Percentiles rank a stretch among this genome's conserved stretches.
These are phyloP conservation scores for Pogonocherus hispidulus DNA, from an alignment of 2,888 invertebrate genomes.

Conservation along the genomic window DNA sequence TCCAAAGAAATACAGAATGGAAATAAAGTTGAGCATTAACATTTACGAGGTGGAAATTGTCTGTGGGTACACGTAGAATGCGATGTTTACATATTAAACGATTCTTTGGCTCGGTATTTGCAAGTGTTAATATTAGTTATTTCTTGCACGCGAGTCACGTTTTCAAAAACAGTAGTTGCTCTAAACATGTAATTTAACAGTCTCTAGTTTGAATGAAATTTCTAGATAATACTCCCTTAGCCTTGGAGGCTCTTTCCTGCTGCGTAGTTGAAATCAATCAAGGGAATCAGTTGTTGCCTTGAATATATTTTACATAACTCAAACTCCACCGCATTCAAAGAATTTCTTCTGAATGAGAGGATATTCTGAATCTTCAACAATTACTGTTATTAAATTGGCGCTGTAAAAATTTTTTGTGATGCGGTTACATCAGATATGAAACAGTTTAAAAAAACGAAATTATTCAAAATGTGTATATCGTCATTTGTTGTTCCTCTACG, in stretches of 20 bases:
- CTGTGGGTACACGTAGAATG: not conserved
- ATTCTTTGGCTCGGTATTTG: constrained; percentile 1
- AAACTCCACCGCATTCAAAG: no score
- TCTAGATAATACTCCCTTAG: not conserved
- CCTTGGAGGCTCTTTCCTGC: not conserved
- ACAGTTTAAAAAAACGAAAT: no score
- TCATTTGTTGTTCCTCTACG: no score
- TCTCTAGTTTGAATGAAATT: not conserved
- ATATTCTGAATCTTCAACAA: no score
- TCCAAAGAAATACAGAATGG: not conserved
- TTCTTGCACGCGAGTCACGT: constrained; percentile 6
- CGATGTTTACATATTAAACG: constrained; percentile 1
- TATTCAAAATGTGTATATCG: no score
- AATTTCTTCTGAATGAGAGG: no score
- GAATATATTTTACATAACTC: not conserved
- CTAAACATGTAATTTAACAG: not conserved
- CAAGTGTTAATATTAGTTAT: constrained; percentile 6
- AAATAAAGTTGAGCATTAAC: not conserved
- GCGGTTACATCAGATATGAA: no score
- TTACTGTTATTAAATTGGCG: no score
- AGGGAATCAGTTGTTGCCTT: not conserved
- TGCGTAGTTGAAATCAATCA: not conserved
- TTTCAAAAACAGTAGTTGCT: not conserved
- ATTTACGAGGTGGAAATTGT: not conserved
- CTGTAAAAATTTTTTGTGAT: no score